Conservation (phyloP, 2,888 invertebrate species). For the Sminthurinus aureus region DNA sequence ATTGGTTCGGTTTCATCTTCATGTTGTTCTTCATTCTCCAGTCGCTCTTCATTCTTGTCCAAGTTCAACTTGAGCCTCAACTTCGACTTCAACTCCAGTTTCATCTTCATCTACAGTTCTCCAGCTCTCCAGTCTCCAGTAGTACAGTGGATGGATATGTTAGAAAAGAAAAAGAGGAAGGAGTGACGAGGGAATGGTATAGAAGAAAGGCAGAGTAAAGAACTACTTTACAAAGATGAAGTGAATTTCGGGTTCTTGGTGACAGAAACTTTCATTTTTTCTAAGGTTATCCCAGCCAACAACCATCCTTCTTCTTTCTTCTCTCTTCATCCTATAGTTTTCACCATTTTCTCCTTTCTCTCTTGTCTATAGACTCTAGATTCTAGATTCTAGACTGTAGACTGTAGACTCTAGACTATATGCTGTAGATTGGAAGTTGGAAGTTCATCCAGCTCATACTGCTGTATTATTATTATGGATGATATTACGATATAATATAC, state of each 20-base stretch:
- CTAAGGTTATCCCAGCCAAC: background rate
- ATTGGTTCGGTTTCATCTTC: no score
- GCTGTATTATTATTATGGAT: no score
- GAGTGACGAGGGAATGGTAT: slow-evolving; percentile 2
- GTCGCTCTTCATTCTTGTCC: no score
- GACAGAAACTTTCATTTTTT: slow-evolving; percentile 19
- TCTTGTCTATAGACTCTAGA: background rate
- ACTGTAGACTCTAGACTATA: no score
- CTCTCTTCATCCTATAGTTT: background rate
- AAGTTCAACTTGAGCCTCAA: no score
- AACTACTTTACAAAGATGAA: slow-evolving; percentile 16
- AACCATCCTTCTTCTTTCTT: background rate
- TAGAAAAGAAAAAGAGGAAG: background rate
- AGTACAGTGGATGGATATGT: background rate
- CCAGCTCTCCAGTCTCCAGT: background rate
- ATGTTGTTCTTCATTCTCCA: no score
- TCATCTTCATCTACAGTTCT: background rate
- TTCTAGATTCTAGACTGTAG: background rate
- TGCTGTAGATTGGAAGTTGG: no score
- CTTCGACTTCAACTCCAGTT: no score
- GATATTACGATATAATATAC: no score
- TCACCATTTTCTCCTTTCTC: background rate
- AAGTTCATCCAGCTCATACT: no score
- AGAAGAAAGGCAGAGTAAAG: slow-evolving; percentile 2
- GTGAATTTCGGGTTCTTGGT: slow-evolving; percentile 13